phyloP scores from a whole-genome alignment of 2,888 invertebrate genomes.

The Lordiphosa fenestrarum region DNA sequence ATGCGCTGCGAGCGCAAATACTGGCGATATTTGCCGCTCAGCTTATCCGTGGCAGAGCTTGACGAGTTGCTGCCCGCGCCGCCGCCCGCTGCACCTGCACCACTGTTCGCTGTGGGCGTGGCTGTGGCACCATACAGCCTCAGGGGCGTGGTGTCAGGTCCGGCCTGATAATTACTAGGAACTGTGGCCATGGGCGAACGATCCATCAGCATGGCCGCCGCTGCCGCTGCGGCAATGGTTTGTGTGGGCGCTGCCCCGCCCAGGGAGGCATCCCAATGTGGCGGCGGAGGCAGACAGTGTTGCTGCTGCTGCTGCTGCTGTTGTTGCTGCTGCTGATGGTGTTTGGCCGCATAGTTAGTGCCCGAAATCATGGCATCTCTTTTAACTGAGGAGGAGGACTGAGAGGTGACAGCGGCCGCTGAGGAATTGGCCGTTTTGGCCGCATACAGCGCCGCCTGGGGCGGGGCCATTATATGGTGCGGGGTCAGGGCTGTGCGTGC shows the following conservation, averaged over 20 bases:
- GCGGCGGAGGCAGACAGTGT: slow-evolving; percentile 60
- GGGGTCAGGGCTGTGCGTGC: slow-evolving; percentile 70
- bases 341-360: no score
- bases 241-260: slow-evolving; percentile 46
- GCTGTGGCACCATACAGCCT: slow-evolving; percentile 44
- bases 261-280: slow-evolving; percentile 63
- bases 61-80: slow-evolving; percentile 34
- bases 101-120: slow-evolving; percentile 29
- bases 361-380: slow-evolving; percentile 81
- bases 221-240: slow-evolving; percentile 28
- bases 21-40: slow-evolving; percentile 83
- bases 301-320: slow-evolving; percentile 75
- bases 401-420: slow-evolving; percentile 20
- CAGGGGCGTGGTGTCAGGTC: slow-evolving; percentile 79
- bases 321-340: slow-evolving; percentile 58
- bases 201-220: slow-evolving; percentile 68
- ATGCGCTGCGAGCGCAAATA: slow-evolving; percentile 83
- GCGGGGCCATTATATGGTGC: slow-evolving; percentile 56
- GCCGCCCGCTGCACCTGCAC: not conserved
- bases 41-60: slow-evolving; percentile 63
- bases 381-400: slow-evolving; percentile 63
- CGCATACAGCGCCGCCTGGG: slow-evolving; percentile 54
- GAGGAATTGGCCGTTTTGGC: slow-evolving; percentile 52
- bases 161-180: slow-evolving; percentile 81
- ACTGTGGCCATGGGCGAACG: slow-evolving; percentile 81